Evolutionary conservation across 2,888 invertebrate genomes (phyloP).

Genomic region (Leptura quadrifasciata): DNA sequence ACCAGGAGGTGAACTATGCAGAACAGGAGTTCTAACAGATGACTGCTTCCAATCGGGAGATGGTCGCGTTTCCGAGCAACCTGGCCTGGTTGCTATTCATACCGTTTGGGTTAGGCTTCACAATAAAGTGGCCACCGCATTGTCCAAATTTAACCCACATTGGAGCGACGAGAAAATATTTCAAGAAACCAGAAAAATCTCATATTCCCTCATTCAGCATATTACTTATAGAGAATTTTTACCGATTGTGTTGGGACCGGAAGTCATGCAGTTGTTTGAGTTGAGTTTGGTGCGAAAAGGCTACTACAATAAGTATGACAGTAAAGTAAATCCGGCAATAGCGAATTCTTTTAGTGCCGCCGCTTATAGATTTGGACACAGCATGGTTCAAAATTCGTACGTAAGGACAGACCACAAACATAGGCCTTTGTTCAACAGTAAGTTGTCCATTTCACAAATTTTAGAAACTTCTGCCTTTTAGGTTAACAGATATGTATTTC

Average conservation of each 20-base stretch:
- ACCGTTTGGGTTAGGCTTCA: constrained; percentile 86
- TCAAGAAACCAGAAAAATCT: constrained; percentile 88
- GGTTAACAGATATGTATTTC: too few species aligned
- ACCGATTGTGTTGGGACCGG: constrained; percentile 84
- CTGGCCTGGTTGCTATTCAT: constrained; percentile 85
- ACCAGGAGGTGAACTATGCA: constrained; percentile 80
- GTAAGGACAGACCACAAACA: constrained; percentile 84
- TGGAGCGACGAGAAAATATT: constrained; percentile 93
- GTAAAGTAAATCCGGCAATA: constrained; percentile 82
- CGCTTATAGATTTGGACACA: constrained; percentile 91
- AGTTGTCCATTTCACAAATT: constrained; percentile 67
- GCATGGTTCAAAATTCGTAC: constrained; percentile 87
- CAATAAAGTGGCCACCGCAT: constrained; percentile 82
- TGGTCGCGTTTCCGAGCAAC: constrained; percentile 86
- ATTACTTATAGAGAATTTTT: constrained; percentile 90
- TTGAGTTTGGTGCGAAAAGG: constrained; percentile 81
- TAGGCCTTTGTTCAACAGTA: constrained; percentile 83
- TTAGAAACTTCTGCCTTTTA: background rate
- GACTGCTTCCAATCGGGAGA: constrained; percentile 89
- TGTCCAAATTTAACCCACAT: constrained; percentile 85
- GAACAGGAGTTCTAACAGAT: constrained; percentile 82
- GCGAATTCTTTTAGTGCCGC: constrained; percentile 88
- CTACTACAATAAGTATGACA: constrained; percentile 83
- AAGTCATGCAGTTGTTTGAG: constrained; percentile 86
- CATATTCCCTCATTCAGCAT: constrained; percentile 88